Base-by-base conservation (phyloP, 2,113 vertebrate genomes). In the Callipepla californica region DNA sequence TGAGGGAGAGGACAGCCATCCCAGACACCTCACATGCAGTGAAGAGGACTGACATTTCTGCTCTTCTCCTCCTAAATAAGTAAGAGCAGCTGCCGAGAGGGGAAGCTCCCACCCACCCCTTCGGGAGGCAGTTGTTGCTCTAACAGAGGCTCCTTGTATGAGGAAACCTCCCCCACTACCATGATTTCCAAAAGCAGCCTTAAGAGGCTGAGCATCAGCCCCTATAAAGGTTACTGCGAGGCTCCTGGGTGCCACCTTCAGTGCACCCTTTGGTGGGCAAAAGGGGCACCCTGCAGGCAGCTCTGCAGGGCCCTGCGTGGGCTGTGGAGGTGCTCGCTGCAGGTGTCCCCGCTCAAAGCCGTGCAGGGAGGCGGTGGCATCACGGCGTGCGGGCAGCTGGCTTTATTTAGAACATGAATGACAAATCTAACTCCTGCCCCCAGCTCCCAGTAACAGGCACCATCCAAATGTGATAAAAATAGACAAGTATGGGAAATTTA, bases 301-400 rank as follows among this genome's bases (percentile, higher is more conserved):
- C 57, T 80, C 59, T 16, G 17, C 8, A 8, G 4, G 69, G 34
- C 59, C 38, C 47, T 22, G 5, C 0, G 0, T 0, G 2, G 59
- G 47, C 32, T 26, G 44, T 9, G 53, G 62, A 26, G 26, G 42
- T 58, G 23, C 36, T 2, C 3, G 69, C 15, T 20, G 32, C 55
- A 58, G 32, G 55, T 58, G 55, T 58, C 11, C 55, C 55, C 21
- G 55, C 53, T 57, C 53, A 57, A 57, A 18, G 28, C 53, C 18
- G 13, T 14, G 68, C 34, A 80, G 34, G 1, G 6, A 85, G 57
- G 34, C 0, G 13, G 21, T 13, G 66, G 62, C 53, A 79, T 28
- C 87, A 6, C 0, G 0, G 44, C 51, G 40, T 80, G 4, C 1
- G 1, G 4, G 78, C 1, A 0, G 20, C 58, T 0, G 0, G 13